Evolutionary conservation across 2,113 vertebrate genomes (phyloP).

Genomic region (Phalacrocorax carbo): DNA sequence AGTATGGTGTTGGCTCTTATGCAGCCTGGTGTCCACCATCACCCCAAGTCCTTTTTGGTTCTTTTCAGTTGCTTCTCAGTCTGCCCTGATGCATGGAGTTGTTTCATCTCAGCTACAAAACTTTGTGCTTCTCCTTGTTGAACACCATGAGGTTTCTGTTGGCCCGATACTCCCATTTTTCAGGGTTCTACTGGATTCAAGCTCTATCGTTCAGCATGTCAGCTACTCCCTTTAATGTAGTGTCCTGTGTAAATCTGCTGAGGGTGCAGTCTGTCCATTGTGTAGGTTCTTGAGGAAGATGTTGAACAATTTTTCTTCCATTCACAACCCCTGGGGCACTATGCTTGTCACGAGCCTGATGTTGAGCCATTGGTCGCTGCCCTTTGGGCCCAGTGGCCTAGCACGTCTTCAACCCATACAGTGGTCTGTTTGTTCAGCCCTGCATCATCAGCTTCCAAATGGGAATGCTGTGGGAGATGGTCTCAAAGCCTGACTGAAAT

Average conservation of each 20-base stretch:
- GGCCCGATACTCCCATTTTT: neutral
- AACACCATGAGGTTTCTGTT: neutral
- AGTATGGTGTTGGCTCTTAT: accelerated
- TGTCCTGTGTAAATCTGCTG: neutral
- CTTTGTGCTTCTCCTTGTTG: neutral
- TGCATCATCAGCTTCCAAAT: neutral
- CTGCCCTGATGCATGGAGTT: neutral
- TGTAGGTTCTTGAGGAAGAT: neutral
- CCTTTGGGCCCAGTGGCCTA: neutral
- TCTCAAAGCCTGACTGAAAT: neutral
- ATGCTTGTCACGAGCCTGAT: neutral
- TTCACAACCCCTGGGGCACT: neutral
- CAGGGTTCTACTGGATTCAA: neutral
- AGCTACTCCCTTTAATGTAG: neutral
- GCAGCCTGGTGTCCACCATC: neutral
- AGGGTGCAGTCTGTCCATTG: neutral
- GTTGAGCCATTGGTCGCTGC: neutral
- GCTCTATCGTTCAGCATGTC: neutral
- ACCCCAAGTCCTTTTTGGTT: neutral
- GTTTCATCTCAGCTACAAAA: neutral
- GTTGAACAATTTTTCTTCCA: neutral
- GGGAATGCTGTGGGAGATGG: neutral
- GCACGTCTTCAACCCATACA: neutral
- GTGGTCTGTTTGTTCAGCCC: neutral
- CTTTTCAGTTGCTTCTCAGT: neutral